Conservation (phyloP, 2,113 vertebrate genomes). For the Halcyon malimbica region DNA sequence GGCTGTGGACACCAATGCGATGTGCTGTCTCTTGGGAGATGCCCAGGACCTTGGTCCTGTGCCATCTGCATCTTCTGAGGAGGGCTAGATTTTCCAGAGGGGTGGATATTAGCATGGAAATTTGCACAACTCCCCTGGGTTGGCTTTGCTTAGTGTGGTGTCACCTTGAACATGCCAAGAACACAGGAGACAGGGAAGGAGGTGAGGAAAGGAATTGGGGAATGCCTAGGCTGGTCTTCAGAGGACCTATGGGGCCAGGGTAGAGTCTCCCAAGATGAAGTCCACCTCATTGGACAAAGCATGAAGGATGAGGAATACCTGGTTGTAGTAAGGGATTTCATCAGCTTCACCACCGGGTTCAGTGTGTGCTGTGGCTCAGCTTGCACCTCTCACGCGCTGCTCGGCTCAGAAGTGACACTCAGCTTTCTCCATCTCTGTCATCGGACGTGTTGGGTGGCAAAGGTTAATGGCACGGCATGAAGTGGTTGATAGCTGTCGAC, state of each 20-base stretch:
- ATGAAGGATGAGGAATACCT: background rate
- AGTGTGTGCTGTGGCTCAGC: background rate
- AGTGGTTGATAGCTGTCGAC: background rate
- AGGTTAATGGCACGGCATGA: background rate
- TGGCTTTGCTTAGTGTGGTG: background rate
- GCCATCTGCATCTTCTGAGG: background rate
- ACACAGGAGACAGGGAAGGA: accelerated
- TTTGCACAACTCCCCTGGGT: background rate
- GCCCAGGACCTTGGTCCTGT: background rate
- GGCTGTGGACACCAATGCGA: accelerated
- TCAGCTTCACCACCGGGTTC: accelerated
- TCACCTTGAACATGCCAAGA: background rate
- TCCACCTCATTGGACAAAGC: accelerated
- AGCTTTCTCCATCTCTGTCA: background rate
- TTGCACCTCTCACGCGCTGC: background rate
- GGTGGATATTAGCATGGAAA: background rate
- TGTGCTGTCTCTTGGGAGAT: background rate
- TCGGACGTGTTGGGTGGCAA: background rate
- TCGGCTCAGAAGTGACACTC: background rate
- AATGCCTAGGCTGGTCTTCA: background rate
- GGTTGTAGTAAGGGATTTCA: no score
- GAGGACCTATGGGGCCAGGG: background rate
- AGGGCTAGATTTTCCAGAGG: background rate
- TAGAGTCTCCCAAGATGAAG: background rate
- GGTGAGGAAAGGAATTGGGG: accelerated